A percentile compares a stretch with the other conserved stretches of the same genome.
These are phyloP conservation scores for Dendrocopos noguchii DNA, from an alignment of 2,113 vertebrate species.

Conservation along the genomic window DNA sequence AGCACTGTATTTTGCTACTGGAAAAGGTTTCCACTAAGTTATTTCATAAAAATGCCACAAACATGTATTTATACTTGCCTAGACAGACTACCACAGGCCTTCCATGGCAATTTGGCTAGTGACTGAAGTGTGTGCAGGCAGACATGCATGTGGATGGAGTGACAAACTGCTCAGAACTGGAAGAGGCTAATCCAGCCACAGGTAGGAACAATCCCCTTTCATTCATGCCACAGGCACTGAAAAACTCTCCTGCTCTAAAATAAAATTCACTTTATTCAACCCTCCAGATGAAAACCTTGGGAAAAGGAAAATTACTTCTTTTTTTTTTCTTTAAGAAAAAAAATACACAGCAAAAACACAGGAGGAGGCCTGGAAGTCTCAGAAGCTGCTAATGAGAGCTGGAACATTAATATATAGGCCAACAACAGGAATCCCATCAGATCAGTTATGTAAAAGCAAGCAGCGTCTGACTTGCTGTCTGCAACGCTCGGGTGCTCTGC, in stretches of 20 bases:
- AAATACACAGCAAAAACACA: not conserved
- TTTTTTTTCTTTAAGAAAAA: not conserved
- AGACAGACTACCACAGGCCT: not conserved
- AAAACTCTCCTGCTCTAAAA: not conserved
- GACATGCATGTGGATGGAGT: not conserved
- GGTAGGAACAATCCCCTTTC: not conserved
- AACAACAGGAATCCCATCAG: not conserved
- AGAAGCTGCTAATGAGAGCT: not conserved
- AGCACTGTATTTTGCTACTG: not conserved
- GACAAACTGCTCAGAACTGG: not conserved
- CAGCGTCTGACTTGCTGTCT: not conserved
- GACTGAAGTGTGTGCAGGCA: not conserved
- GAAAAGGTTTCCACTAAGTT: not conserved
- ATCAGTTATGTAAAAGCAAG: constrained; percentile 3
- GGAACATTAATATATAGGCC: constrained; percentile 32
- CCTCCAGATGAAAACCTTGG: not conserved
- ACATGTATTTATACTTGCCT: not conserved
- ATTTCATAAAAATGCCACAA: not conserved
- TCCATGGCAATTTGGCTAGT: not conserved
- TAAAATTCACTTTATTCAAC: not conserved
- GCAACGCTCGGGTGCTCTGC: not conserved
- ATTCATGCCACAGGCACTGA: not conserved
- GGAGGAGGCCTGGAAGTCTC: not conserved
- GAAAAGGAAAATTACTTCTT: not conserved
- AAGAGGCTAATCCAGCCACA: not conserved